Evolutionary conservation across 2,888 invertebrate genomes (phyloP), one percentile per base, ranked within the genome.

Genomic region (Ferrisia virgata): DNA sequence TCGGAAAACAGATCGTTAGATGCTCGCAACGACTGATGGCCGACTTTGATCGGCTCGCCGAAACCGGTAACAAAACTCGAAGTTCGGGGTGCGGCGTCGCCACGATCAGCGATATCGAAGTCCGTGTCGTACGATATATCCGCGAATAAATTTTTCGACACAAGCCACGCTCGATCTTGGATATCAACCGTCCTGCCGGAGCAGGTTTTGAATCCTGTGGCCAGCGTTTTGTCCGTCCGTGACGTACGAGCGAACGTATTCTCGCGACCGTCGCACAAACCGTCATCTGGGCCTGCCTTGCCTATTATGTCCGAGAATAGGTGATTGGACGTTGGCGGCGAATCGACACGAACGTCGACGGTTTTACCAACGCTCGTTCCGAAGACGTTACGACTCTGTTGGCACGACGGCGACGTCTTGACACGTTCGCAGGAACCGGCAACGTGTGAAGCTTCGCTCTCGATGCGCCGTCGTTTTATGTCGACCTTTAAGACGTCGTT

Each of bases 121-220:
- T 40, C 18, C 9, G 33, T 13, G 15, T 76, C 18, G 1, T 3
- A 3, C 5, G 3, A 18, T 25, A 79, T 64, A 85, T 64, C 84
- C 83, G 76, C 78, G 43, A 47, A 53, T 3, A 53, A 5, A 53
- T 8, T 9, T 11, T 9, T 18, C 4, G 53, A 53, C 2, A 5
- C 11, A 6, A 2, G 53, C 3, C 85, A 72, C 13, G 85, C 8
- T 43, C 2, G 8, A n/a, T 82, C 83, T 33, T 79, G 79, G 13
- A 85, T 58, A 18, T 36, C 11, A 76, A 85, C 72, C 43, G 80
- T 31, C 81, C 85, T 85, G 18, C 85, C 85, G 18, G 82, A n/a
- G 28, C 85, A 84, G 18, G 84, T 84, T 40, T 80, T 64, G 58
- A 85, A 86, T n/a, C 85, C 79, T n/a, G 39, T 39, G 53, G 69